phyloP scores from a whole-genome alignment of 1,140 invertebrate genomes.

The Liolophura sinensis region DNA sequence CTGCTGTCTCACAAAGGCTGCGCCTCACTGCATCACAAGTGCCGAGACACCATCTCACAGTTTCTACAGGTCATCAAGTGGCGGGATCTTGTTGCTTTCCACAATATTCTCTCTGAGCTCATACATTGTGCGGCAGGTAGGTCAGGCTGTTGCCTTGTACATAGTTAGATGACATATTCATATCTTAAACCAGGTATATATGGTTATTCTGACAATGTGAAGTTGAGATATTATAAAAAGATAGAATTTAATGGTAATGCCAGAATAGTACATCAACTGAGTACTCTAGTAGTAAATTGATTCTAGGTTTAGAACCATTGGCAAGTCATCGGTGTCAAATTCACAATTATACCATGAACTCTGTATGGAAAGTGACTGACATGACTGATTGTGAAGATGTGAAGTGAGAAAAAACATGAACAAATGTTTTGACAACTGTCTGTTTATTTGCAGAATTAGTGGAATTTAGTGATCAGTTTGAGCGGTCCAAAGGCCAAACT shows the following conservation, averaged over 20 bases:
- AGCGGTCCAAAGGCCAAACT: background rate
- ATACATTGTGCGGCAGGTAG: slow-evolving; percentile 18
- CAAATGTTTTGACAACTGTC: background rate
- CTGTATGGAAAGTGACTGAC: background rate
- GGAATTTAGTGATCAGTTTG: too few relatives aligned
- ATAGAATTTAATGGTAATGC: too few relatives aligned
- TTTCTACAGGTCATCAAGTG: slow-evolving; percentile 17
- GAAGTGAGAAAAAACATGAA: background rate
- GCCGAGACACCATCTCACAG: slow-evolving; percentile 10
- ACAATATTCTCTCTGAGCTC: slow-evolving; percentile 18
- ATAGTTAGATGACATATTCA: background rate
- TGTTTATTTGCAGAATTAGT: slow-evolving; percentile 20
- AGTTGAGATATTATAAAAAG: too few relatives aligned
- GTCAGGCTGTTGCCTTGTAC: background rate
- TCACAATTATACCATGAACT: slow-evolving; percentile 1
- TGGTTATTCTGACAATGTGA: too few relatives aligned
- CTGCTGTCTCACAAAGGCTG: slow-evolving; percentile 21
- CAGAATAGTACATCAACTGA: background rate
- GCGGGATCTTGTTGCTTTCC: slow-evolving; percentile 20
- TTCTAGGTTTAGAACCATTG: background rate
- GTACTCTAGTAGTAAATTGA: too few relatives aligned
- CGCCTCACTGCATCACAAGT: slow-evolving; percentile 12
- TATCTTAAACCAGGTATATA: background rate
- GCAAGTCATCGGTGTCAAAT: background rate
- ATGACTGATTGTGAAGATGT: background rate